Evolutionary conservation across 2,888 invertebrate species (phyloP), one percentile per base, ranked within the genome.

Genomic region (Uropetala carovei): DNA sequence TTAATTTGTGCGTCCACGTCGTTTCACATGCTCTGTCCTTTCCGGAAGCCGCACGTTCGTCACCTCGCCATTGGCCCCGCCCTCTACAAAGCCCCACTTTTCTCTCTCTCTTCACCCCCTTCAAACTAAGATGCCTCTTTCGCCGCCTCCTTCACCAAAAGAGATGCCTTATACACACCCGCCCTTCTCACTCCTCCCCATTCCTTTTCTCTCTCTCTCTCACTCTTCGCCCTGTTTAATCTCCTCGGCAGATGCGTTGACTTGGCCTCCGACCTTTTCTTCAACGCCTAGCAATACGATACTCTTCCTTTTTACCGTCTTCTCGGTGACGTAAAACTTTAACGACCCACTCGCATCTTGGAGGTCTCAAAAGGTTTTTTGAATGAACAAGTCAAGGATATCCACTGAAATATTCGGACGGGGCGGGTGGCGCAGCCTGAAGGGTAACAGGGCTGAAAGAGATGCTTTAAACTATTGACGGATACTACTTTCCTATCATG

Each of bases 161-260:
- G 43, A 83, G 83, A 83, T 83, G 43, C 83, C 43, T 57, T 57
- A 57, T 83, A 83, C 83, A 83, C 83, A 43, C 57, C 83, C 56
- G 57, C 27, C 18, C 83, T 89, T 64, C 89, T 58, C 89, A n/a
- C 18, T 60, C 86, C 58, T 56, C 58, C 89, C 22, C 2, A 75
- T 68, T 27, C n/a, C 56, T 13, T 13, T 30, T 59, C 14, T 16
- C 27, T n/a, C 27, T 59, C 27, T 0, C 16, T n/a, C 22, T 11
- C 68, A 0, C 68, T 64, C 89, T 5, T 10, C 68, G 56, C 89
- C 64, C 89, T 89, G 89, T 89, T 64, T 89, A 89, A 89, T 89
- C 89, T 89, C 89, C 64, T 64, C 43, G 89, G 64, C 89, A 89
- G 89, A 89, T 89, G 89, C 89, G 89, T 89, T 89, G 89, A 89